Percentiles rank a stretch among this genome's conserved stretches.
Evolutionary conservation across 1,140 invertebrate genomes (phyloP).

Genomic region (Scaptomyza graminum): DNA sequence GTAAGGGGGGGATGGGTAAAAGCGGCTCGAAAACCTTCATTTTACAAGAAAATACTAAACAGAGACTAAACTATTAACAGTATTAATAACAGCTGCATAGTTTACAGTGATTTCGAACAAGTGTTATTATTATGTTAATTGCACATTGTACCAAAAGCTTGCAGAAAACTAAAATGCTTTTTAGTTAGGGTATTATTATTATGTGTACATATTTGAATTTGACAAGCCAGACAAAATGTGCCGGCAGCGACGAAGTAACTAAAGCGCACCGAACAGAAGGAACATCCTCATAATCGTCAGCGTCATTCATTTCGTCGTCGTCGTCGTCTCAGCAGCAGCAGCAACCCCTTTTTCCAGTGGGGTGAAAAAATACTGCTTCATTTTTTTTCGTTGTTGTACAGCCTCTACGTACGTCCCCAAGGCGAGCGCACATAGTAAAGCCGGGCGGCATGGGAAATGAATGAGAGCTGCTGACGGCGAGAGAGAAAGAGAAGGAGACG

Average conservation of each 20-base stretch:
- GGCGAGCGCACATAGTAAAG: slow-evolving; percentile 46
- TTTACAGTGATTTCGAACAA: not conserved
- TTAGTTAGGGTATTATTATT: slow-evolving; percentile 16
- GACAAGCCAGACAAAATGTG: slow-evolving; percentile 28
- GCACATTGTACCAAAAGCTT: not conserved
- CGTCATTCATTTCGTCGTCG: slow-evolving; percentile 3
- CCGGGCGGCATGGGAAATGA: slow-evolving; percentile 62
- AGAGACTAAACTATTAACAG: too few species aligned
- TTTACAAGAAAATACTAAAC: too few species aligned
- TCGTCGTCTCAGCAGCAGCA: slow-evolving; percentile 7
- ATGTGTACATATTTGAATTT: slow-evolving; percentile 28
- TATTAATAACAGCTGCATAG: not conserved
- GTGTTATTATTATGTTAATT: not conserved
- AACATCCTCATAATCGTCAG: slow-evolving; percentile 35
- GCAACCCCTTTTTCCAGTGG: slow-evolving; percentile 48
- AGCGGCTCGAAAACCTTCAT: not conserved
- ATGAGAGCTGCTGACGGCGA: slow-evolving; percentile 44
- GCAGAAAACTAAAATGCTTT: not conserved
- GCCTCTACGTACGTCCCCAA: slow-evolving; percentile 30
- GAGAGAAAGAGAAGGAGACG: slow-evolving; percentile 2
- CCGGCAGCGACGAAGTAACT: slow-evolving; percentile 34
- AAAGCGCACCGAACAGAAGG: slow-evolving; percentile 29
- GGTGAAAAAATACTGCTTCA: slow-evolving; percentile 36
- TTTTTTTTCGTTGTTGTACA: slow-evolving; percentile 39
- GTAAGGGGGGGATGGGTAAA: too few species aligned